Evolutionary conservation across 1,140 invertebrate genomes (phyloP).

Genomic region (Papilio glaucus): DNA sequence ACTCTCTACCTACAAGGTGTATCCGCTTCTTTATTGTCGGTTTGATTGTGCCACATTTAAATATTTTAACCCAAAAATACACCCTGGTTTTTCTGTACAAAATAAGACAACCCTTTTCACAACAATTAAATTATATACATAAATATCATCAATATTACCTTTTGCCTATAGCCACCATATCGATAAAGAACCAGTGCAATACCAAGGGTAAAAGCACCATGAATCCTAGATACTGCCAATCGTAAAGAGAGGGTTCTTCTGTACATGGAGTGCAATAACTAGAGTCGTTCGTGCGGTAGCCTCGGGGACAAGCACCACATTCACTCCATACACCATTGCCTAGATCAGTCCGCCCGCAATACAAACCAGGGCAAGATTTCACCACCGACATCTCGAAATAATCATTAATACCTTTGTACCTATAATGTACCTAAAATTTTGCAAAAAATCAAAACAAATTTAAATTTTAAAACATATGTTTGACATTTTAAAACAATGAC

Average conservation of each 20-base stretch:
- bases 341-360: conserved; percentile 90
- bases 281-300: conserved; percentile 83
- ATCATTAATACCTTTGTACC: too few relatives aligned
- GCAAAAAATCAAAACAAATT: conserved; percentile 10
- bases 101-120: too few relatives aligned
- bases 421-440: background rate
- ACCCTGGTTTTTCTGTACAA: too few relatives aligned
- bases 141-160: conserved; percentile 80
- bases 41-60: too few relatives aligned
- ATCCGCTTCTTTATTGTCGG: too few relatives aligned
- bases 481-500: too few relatives aligned
- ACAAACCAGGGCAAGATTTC: conserved; percentile 90
- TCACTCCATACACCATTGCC: conserved; percentile 88
- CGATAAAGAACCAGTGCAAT: conserved; percentile 96
- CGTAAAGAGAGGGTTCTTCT: conserved; percentile 92
- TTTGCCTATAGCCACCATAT: conserved; percentile 90
- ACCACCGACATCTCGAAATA: conserved; percentile 60
- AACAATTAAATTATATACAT: background rate
- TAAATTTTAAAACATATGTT: background rate
- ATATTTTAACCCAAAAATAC: too few relatives aligned
- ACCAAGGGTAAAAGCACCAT: conserved; percentile 94
- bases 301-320: conserved; percentile 94
- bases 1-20: too few relatives aligned
- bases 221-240: conserved; percentile 97
- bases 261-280: conserved; percentile 89